These are phyloP conservation scores for Liasis olivaceus DNA, from an alignment of 2,797 vertebrate species.

Conservation along the genomic window DNA sequence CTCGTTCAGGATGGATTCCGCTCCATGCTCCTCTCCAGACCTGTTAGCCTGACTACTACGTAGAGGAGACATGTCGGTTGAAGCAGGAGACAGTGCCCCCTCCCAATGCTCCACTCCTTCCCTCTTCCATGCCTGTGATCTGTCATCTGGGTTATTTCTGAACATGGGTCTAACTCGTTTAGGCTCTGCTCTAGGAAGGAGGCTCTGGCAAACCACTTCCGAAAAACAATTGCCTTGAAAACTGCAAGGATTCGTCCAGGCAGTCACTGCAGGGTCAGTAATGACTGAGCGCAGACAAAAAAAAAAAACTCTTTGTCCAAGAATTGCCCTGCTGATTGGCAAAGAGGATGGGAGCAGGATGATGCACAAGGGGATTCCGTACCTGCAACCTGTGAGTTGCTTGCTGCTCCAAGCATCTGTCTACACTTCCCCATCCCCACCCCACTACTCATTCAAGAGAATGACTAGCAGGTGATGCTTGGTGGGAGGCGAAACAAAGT, in stretches of 20 bases:
- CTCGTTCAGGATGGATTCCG: background rate
- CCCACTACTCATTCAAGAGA: background rate
- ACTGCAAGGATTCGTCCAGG: too few species aligned
- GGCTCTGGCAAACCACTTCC: too few species aligned
- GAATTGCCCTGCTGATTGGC: background rate
- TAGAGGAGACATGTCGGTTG: background rate
- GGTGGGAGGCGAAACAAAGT: background rate
- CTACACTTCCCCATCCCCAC: background rate
- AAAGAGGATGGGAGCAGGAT: background rate
- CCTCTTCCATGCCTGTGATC: background rate
- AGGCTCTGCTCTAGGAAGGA: too few species aligned
- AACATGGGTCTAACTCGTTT: background rate
- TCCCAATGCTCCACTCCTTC: background rate
- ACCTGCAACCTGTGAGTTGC: background rate
- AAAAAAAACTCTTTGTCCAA: background rate
- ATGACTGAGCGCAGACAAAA: too few species aligned
- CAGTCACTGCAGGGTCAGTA: too few species aligned
- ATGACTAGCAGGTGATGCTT: background rate
- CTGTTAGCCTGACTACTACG: background rate
- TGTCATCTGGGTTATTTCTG: background rate
- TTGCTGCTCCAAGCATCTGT: background rate
- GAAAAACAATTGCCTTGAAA: too few species aligned
- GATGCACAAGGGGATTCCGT: background rate
- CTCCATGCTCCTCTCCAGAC: background rate
- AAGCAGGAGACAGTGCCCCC: background rate